Evolutionary conservation across 2,888 invertebrate genomes (phyloP), one percentile per base, ranked within the genome.

Genomic region (Buathra laborator): DNA sequence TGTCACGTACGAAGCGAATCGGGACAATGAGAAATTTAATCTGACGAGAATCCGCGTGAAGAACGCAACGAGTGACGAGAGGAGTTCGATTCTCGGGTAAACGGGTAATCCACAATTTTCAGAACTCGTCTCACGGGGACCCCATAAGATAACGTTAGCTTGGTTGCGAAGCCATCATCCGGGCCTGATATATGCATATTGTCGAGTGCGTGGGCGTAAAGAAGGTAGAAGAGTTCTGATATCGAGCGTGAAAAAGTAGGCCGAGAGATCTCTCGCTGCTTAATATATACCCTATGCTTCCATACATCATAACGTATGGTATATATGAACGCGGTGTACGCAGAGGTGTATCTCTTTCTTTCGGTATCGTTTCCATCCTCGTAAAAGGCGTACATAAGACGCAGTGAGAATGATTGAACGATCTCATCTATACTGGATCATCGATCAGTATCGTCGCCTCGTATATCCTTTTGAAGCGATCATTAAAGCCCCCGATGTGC

Each of bases 221-320:
- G 62, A 32, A 67, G 68, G 51, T 64, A 56, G 46, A 70, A 29
- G 24, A 81, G 72, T 43, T 78, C 43, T 19, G 51, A 46, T 46
- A 62, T 29, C 62, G 51, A 37, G 32, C 56, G 77, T 81, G 89
- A 90, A 90, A 90, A 90, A 90, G 90, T 90, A 89, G 90, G 88
- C 81, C 89, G 89, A 79, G 89, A 79, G 85, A 67, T 64, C 12
- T 68, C 81, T 71, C 64, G 43, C 53, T 70, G 24, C 78, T 75
- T 78, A 64, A 78, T 77, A 64, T 29, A 6, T 43, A 75, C 32
- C 32, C 48, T 72, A 51, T 24, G 32, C 44, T 43, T 62, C n/a
- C 44, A 62, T 59, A 74, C 37, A 68, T 53, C 37, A 48, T 72
- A 80, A 80, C 5, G 72, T 71, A 37, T 29, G 32, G n/a, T 32